phyloP scores from a whole-genome alignment of 30 jellyfish, hydroid and myxozoan species.

The Aurelia coerulea region DNA sequence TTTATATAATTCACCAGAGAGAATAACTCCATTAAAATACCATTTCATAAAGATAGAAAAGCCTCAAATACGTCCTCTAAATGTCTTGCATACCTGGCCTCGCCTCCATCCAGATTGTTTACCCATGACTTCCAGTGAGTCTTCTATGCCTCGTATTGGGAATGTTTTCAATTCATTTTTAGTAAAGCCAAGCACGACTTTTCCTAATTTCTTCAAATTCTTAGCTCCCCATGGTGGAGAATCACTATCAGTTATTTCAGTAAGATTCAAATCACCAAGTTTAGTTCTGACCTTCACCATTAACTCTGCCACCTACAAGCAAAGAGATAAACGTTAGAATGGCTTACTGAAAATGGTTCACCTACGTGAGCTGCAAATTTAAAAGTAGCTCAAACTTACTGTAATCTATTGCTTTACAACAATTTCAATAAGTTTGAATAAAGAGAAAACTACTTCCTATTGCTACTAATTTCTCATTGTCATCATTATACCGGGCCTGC shows the following conservation, averaged over 20 bases:
- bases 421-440: too few relatives aligned
- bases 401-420: too few relatives aligned
- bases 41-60: too few relatives aligned
- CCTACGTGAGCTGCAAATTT: too few relatives aligned
- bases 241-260: constrained; percentile 66
- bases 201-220: constrained; percentile 72
- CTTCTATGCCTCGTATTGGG: constrained; percentile 85
- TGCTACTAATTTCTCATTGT: too few relatives aligned
- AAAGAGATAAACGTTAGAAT: background rate
- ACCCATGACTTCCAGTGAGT: constrained; percentile 78
- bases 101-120: constrained; percentile 89
- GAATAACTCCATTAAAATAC: too few relatives aligned
- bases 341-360: too few relatives aligned
- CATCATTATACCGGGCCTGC: too few relatives aligned
- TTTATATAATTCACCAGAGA: too few relatives aligned
- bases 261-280: constrained; percentile 67
- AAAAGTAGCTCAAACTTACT: too few relatives aligned
- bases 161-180: constrained; percentile 67
- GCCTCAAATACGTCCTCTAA: too few relatives aligned
- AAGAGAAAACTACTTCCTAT: too few relatives aligned
- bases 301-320: constrained; percentile 70
- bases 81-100: constrained; percentile 66
- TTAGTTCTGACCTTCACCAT: constrained; percentile 73
- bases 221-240: constrained; percentile 85
- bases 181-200: constrained; percentile 78